phyloP scores from a whole-genome alignment of 2,113 vertebrate species.

The Sakesphorus luctuosus region DNA sequence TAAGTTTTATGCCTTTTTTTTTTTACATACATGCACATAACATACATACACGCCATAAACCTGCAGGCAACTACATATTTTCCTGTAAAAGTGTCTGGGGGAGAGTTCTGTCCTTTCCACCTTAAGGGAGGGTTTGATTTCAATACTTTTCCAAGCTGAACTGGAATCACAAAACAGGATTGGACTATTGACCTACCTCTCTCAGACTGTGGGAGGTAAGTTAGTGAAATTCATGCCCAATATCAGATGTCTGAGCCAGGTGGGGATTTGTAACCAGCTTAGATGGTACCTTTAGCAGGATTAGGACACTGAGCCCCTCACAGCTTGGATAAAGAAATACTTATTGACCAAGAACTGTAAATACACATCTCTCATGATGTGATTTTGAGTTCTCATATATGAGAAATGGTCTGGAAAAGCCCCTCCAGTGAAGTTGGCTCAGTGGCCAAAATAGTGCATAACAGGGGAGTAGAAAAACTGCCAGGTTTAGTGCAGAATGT shows the following conservation, averaged over 20 bases:
- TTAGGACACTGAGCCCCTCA: neutral
- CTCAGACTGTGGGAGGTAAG: conserved; percentile 6
- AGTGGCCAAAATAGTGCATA: neutral
- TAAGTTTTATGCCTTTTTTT: neutral
- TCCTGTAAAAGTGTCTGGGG: neutral
- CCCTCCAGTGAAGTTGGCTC: neutral
- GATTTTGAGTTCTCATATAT: neutral
- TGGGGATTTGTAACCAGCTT: neutral
- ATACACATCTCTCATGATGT: neutral
- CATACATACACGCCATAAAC: neutral
- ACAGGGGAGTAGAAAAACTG: neutral
- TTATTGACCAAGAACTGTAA: neutral
- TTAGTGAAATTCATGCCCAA: neutral
- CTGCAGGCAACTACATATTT: neutral
- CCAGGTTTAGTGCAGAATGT: neutral
- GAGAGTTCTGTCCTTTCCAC: neutral
- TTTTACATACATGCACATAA: neutral
- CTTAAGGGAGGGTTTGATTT: conserved; percentile 2
- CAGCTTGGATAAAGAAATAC: neutral
- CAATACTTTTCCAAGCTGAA: conserved; percentile 40
- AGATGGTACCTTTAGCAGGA: neutral
- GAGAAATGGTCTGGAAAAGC: neutral
- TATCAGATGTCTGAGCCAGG: neutral
- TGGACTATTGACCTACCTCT: neutral
- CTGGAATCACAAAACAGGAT: neutral